Percentiles rank a stretch among this genome's conserved stretches.
phyloP scores from a whole-genome alignment of 2,113 vertebrate genomes.

The Rhodinocichla rosea region DNA sequence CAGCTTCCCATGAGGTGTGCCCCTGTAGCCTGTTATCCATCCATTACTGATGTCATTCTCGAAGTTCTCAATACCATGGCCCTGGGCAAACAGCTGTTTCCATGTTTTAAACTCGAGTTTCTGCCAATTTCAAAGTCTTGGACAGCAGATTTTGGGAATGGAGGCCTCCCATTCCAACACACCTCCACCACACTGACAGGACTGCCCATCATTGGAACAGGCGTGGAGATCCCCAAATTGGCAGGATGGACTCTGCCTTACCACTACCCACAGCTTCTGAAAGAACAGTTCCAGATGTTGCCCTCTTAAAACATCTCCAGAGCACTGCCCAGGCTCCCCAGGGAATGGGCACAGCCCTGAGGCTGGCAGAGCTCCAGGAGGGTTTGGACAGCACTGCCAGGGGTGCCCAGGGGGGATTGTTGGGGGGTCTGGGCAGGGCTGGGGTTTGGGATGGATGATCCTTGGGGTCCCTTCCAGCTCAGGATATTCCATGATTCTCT shows the following conservation, averaged over 20 bases:
- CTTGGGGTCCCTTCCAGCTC: neutral
- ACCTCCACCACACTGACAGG: neutral
- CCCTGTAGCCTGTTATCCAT: neutral
- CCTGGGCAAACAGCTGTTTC: neutral
- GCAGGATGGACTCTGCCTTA: neutral
- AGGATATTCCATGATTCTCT: neutral
- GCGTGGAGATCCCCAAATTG: neutral
- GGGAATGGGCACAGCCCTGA: neutral
- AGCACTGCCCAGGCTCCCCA: neutral
- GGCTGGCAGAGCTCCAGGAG: neutral
- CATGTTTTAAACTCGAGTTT: neutral
- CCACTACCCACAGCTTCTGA: neutral
- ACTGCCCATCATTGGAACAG: neutral
- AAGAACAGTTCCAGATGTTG: neutral
- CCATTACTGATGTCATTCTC: neutral
- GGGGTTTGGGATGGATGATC: neutral
- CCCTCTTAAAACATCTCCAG: neutral
- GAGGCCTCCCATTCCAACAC: neutral
- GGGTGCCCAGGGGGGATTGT: neutral
- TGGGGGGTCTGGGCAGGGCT: neutral
- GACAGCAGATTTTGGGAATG: neutral
- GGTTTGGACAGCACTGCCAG: accelerated
- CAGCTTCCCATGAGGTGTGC: neutral
- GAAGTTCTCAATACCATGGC: neutral
- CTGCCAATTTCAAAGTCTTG: neutral